Base-by-base conservation (phyloP, 2,888 invertebrate species). In the Serrognathus titanus region DNA sequence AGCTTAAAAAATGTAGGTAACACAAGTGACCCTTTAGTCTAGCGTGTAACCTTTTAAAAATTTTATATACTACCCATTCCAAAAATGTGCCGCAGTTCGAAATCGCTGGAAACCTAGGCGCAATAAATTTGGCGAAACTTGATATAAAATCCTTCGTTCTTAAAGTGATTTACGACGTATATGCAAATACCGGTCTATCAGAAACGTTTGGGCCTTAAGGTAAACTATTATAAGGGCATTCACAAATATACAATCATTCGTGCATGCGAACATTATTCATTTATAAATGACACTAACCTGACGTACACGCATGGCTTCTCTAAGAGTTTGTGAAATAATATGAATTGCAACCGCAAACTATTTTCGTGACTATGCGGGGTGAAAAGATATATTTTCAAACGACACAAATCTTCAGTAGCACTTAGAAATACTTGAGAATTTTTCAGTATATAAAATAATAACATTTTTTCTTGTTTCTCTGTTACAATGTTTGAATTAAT, bases 221-320 rank as follows among this genome's bases (percentile, higher is more conserved):
- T 52, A 51, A 58, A 48, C 57, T 60, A 62, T 63, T 63, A 62
- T 64, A 59, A 56, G 63, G 40, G 35, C 48, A 54, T 55, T 56
- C 51, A 47, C 48, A 47, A 47, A 51, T 48, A 59, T 69, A 70
- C 68, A 68, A 69, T 66, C 69, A 61, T 63, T 63, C 59, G 63
- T 59, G 69, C 69, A 67, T 69, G 68, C 66, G 49, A 66, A 60
- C 68, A 66, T 69, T 66, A 68, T 66, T 72, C 70, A 69, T 70
- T 59, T 67, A 59, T 63, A 67, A 69, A 66, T 69, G 71, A 71
- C 70, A 69, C 57, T 61, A 61, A 66, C 71, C 70, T 68, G 69
- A 69, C 69, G 63, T 68, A 67, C 66, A 67, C 63, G 45, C 54
- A 49, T 43, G 43, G 12, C 20, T 43, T 11, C 20, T 20, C 20